Base-by-base conservation (phyloP, 1,140 invertebrate genomes). In the Aphaenogaster ashmeadi region DNA sequence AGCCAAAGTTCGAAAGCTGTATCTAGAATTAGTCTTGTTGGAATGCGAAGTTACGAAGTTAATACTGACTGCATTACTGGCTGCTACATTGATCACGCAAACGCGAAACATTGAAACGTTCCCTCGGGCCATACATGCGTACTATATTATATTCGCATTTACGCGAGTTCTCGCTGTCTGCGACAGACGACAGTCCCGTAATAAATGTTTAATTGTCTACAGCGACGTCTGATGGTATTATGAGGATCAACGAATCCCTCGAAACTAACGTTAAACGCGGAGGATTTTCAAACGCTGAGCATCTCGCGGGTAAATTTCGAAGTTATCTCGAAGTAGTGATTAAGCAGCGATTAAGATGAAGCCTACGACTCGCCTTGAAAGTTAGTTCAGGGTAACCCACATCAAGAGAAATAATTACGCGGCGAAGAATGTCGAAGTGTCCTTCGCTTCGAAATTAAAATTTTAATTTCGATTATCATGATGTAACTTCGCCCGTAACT, bases 391-490 rank as follows among this genome's bases (percentile, higher is more conserved):
- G 18, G 41, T 60, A 79, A 79, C 33, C 18, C 5, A 36, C 15
- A 21, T 47, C 18, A 21, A 80, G 18, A 41, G 60, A 67, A 54
- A 77, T 77, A 60, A 60, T 77, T 60, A 77, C 41, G 41, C 21
- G 27, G 54, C 41, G 9, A 64, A 50, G 18, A 64, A 47, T 50
- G 75, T 60, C 33, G 8, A 60, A 44, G 36, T 33, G 13, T 79
- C 18, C 44, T 79, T 60, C 74, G 6, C 56, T 44, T 38, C 27
- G 21, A 66, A 66, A 79, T 79, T 66, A 52, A 79, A 79, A 66
- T 79, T 66, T 79, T 66, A 15, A 79, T 64, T 52, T 66, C 11
- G 41, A 66, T 79, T 66, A 66, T 66, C 44, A 47, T 50, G 44
- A 66, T 36, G 44, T 79, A 79, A 79, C 27, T 66, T 36, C 3